Evolutionary conservation across 2,797 vertebrate genomes (phyloP).

Genomic region (Microctenopoma stevenorrisi): DNA sequence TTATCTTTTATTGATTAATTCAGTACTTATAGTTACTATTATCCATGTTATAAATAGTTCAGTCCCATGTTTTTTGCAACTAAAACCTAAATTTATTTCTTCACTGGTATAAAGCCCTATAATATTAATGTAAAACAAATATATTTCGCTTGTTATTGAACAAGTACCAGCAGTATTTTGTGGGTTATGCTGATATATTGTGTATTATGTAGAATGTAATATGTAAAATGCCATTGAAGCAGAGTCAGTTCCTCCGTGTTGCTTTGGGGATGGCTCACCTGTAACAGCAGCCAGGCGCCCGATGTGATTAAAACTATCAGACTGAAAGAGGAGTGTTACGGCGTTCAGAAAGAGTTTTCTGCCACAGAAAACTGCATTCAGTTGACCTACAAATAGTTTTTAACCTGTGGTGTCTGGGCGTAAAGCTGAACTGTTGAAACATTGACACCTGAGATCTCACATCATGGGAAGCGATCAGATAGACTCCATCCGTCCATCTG

Average conservation of each 20-base stretch:
- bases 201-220: constrained; percentile 74
- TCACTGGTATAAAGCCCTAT: constrained; percentile 40
- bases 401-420: constrained; percentile 30
- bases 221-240: constrained; percentile 71
- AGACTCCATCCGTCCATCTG: constrained; percentile 34
- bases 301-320: constrained; percentile 26
- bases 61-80: constrained; percentile 12
- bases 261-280: background rate
- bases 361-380: constrained; percentile 41
- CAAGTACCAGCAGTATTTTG: constrained; percentile 64
- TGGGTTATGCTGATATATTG: constrained; percentile 61
- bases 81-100: background rate
- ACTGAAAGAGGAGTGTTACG: constrained; percentile 27
- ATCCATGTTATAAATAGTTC: constrained; percentile 3
- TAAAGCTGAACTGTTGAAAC: too few species aligned
- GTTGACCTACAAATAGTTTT: constrained; percentile 56
- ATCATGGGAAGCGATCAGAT: constrained; percentile 56
- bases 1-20: constrained; percentile 7
- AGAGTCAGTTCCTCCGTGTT: too few species aligned
- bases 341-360: constrained; percentile 31
- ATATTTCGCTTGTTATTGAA: constrained; percentile 20
- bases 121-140: constrained; percentile 19
- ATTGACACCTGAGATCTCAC: constrained; percentile 38
- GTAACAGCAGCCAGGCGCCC: constrained; percentile 36
- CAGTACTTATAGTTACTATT: constrained; percentile 4